A percentile compares a stretch with the other conserved stretches of the same genome.
These are phyloP conservation scores for Rotaria magnacalcarata DNA, from an alignment of 2,888 invertebrate species.

Conservation along the genomic window DNA sequence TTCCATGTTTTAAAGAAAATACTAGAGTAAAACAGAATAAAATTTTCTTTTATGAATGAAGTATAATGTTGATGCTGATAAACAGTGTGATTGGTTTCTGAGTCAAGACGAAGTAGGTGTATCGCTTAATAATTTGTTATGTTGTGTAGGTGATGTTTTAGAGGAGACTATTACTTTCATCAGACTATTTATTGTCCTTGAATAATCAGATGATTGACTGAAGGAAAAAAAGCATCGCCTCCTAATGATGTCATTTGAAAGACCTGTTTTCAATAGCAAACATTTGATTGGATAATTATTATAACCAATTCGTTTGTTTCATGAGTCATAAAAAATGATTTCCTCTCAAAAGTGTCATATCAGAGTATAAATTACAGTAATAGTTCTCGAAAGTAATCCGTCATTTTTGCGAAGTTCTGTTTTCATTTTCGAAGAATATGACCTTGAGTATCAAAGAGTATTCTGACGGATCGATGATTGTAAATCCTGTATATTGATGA, in stretches of 20 bases:
- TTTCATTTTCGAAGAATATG: no score
- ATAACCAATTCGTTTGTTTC: background rate
- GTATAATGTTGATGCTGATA: no score
- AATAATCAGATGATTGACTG: background rate
- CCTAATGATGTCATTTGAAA: background rate
- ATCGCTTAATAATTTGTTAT: background rate
- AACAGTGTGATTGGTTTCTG: background rate
- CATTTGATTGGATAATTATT: background rate
- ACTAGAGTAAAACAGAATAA: no score
- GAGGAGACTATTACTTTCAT: background rate
- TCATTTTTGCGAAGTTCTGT: no score
- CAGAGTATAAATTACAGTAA: no score
- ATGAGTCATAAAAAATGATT: background rate
- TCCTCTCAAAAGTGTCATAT: background rate
- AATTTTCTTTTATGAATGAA: no score
- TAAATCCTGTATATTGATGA: no score
- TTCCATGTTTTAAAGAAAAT: background rate
- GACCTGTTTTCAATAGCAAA: background rate
- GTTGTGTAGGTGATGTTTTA: background rate
- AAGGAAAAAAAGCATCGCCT: background rate
- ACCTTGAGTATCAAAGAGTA: no score
- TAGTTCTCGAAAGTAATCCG: no score
- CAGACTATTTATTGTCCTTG: background rate
- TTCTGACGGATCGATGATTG: no score
- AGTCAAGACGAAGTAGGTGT: background rate